phyloP scores from a whole-genome alignment of 2,113 vertebrate genomes.

The Lepus americanus region DNA sequence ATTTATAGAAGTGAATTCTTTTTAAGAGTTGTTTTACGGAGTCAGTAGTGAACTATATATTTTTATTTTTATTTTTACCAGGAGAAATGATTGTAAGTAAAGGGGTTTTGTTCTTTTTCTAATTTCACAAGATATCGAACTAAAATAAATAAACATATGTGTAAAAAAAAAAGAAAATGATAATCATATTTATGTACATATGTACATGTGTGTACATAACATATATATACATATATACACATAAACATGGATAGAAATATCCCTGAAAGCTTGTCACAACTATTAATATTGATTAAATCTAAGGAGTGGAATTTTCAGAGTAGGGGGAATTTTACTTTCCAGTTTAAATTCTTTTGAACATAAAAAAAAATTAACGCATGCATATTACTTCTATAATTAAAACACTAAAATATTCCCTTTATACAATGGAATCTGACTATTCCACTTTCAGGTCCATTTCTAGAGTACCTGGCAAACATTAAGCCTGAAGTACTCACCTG shows the following conservation, averaged over 20 bases:
- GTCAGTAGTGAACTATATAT: not conserved
- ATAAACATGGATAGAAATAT: not conserved
- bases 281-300: conserved; percentile 21
- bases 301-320: conserved; percentile 35
- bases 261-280: conserved; percentile 13
- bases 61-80: not conserved
- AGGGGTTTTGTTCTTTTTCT: not conserved
- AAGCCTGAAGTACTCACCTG: conserved; percentile 47
- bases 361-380: conserved; percentile 15
- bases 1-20: not conserved
- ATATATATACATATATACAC: not conserved
- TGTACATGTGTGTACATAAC: no score
- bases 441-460: conserved; percentile 20
- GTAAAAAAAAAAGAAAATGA: not conserved
- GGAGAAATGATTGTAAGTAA: not conserved
- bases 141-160: not conserved
- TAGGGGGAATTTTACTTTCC: conserved; percentile 38
- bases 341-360: conserved; percentile 60
- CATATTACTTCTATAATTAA: conserved; percentile 38
- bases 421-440: conserved; percentile 53
- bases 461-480: not conserved
- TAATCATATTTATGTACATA: not conserved
- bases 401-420: conserved; percentile 57
- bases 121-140: not conserved
- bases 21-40: not conserved